These are phyloP conservation scores for Keiferia lycopersicella DNA, from an alignment of 2,888 invertebrate genomes.

Conservation along the genomic window DNA sequence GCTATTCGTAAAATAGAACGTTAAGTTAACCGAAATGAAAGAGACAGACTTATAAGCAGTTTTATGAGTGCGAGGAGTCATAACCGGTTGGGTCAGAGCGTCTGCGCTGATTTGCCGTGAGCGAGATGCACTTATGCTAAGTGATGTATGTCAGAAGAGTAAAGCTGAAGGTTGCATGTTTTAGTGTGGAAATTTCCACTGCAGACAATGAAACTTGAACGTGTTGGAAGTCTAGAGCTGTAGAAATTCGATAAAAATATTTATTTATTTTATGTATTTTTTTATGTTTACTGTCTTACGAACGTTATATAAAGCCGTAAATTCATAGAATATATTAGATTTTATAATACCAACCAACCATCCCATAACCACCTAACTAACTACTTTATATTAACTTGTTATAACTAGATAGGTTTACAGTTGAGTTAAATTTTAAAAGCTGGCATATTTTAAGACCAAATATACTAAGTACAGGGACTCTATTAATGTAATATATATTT, in stretches of 20 bases:
- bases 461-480: too few species aligned
- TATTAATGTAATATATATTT: too few species aligned
- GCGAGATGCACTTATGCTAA: constrained; percentile 55
- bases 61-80: constrained; percentile 55
- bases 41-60: constrained; percentile 57
- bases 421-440: too few species aligned
- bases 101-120: constrained; percentile 69
- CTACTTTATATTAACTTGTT: too few species aligned
- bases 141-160: constrained; percentile 52
- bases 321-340: too few species aligned
- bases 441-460: too few species aligned
- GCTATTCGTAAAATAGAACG: constrained; percentile 81
- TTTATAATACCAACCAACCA: too few species aligned
- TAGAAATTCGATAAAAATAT: constrained; percentile 22
- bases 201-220: constrained; percentile 79
- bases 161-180: constrained; percentile 72
- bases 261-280: neutral
- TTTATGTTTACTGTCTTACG: too few species aligned
- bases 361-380: too few species aligned
- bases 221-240: constrained; percentile 58
- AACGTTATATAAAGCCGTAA: too few species aligned
- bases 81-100: constrained; percentile 72
- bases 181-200: constrained; percentile 79
- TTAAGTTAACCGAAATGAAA: constrained; percentile 60
- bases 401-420: too few species aligned